Base-by-base conservation (phyloP, 2,113 vertebrate genomes). In the Connochaetes taurinus region DNA sequence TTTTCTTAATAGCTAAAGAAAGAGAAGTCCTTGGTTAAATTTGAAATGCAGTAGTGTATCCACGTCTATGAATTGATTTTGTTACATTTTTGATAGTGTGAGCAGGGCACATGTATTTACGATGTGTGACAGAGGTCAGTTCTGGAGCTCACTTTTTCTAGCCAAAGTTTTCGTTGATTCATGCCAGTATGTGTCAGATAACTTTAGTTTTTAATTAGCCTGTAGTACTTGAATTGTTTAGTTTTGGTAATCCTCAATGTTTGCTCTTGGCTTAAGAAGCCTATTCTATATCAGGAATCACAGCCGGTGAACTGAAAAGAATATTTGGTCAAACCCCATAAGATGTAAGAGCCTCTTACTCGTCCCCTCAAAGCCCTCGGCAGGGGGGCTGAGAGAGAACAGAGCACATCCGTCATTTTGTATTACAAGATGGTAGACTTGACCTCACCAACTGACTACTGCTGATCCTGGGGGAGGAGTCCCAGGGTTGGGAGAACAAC, bases 1-100 rank as follows among this genome's bases (percentile, higher is more conserved):
- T 86, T 98, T 88, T 86, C 74, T 52, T 88, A 95, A 96, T 91
- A 91, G 27, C 40, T 85, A 33, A 67, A 93, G 45, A 83, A 88
- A 94, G 74, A 87, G 19, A 50, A 93, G 57, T 86, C 12, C 6
- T 87, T 87, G 12, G 45, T 45, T 81, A 15, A 71, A 47, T 40
- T 96, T 96, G 21, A 97, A 87, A 90, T 87, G n/a, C n/a, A 74
- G 4, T 14, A 83, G 47, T 83, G 47, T 80, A 19, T 88, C 25
- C 13, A 29, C 74, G 53, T 15, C 33, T 64, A 1, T 64, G 80
- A 89, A 25, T 93, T 84, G 45, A 93, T 87, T 91, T 92, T 84
- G 14, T 67, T 55, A 74, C 88, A 19, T 52, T 97, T 94, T 88
- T 67, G 58, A 76, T 85, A 21, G 89, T 50, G 6, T 43, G 55